These are phyloP conservation scores for Hydrolagus colliei DNA, from an alignment of 2,797 vertebrate species.

Conservation along the genomic window DNA sequence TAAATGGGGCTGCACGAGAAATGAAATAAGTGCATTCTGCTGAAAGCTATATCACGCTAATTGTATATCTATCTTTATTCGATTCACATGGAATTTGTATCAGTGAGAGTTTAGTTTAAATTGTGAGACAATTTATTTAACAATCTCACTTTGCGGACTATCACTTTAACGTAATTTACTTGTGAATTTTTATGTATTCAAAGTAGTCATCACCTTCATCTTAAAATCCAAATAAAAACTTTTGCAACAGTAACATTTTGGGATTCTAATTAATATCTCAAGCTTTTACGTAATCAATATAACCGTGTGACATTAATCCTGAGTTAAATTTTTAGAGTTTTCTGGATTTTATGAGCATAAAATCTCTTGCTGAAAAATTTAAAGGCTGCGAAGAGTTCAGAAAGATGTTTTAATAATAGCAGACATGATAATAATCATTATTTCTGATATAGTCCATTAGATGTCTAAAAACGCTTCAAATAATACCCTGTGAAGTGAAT, in stretches of 20 bases:
- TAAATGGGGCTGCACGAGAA: slow-evolving; percentile 70
- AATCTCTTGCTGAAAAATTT: too few species aligned
- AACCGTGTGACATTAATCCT: too few species aligned
- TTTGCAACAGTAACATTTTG: neutral
- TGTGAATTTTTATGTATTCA: neutral
- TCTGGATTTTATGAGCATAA: too few species aligned
- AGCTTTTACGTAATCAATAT: neutral
- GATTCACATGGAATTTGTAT: slow-evolving; percentile 37
- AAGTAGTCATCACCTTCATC: neutral
- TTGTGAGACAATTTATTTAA: neutral
- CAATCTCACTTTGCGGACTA: neutral
- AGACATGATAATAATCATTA: too few species aligned
- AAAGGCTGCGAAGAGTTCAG: too few species aligned
- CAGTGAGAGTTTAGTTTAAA: neutral
- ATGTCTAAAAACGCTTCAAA: too few species aligned
- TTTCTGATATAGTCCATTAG: too few species aligned
- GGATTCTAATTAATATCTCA: too few species aligned
- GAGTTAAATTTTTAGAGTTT: too few species aligned
- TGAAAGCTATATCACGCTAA: slow-evolving; percentile 48
- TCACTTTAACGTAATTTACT: neutral
- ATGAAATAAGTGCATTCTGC: slow-evolving; percentile 70
- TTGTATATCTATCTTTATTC: slow-evolving; percentile 28
- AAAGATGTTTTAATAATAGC: too few species aligned
- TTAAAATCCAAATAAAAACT: neutral
- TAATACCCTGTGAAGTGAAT: too few species aligned